phyloP scores from a whole-genome alignment of 2,113 vertebrate genomes.

The Neodon shergylaensis region DNA sequence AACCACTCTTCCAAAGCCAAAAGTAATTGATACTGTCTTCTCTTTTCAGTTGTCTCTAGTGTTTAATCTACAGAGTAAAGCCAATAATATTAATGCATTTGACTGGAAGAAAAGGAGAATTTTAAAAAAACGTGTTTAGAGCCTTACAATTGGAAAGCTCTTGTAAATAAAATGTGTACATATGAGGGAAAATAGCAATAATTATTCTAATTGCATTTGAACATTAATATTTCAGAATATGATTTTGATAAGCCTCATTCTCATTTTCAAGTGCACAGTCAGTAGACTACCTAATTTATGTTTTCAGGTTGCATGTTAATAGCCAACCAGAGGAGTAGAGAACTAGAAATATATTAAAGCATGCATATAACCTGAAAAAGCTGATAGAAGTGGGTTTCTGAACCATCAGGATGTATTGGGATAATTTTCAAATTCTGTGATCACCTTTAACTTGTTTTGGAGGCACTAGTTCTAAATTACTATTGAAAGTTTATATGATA shows the following conservation, averaged over 20 bases:
- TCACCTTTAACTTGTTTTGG: not conserved
- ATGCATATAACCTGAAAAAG: not conserved
- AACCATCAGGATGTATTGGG: not conserved
- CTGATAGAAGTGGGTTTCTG: not conserved
- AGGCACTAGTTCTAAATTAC: not conserved
- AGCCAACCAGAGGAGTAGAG: not conserved
- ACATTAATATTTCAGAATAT: not conserved
- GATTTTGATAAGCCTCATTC: not conserved
- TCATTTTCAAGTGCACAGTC: conserved; percentile 20
- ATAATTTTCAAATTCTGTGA: not conserved
- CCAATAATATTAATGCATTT: conserved; percentile 50
- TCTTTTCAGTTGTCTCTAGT: conserved; percentile 62
- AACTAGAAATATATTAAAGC: not conserved
- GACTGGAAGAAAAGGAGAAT: not conserved
- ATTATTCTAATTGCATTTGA: conserved; percentile 57
- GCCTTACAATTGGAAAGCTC: conserved; percentile 26
- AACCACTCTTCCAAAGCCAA: conserved; percentile 66
- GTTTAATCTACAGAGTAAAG: conserved; percentile 65
- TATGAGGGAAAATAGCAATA: conserved; percentile 51
- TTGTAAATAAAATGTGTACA: conserved; percentile 43
- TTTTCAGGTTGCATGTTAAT: not conserved
- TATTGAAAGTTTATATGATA: not conserved
- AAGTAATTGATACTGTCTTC: conserved; percentile 65
- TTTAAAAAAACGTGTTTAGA: not conserved
- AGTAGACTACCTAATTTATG: not conserved